phyloP scores from a whole-genome alignment of 2,797 vertebrate genomes.

The Coreius guichenoti region DNA sequence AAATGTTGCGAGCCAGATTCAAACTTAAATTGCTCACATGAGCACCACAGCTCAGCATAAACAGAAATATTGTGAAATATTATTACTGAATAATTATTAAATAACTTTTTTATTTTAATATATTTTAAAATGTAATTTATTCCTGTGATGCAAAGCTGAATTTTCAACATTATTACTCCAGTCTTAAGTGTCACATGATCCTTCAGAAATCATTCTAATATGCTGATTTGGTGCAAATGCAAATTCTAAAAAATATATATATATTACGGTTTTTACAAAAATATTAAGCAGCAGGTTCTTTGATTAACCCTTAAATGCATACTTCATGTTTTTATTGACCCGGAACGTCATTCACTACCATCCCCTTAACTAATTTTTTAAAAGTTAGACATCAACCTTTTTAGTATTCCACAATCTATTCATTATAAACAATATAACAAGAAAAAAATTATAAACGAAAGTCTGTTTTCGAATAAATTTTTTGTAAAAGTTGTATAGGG shows the following conservation, averaged over 20 bases:
- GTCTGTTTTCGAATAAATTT: fast-evolving
- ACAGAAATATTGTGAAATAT: neutral
- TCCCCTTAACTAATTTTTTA: neutral
- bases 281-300: too few relatives aligned
- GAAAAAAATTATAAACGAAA: neutral
- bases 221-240: too few relatives aligned
- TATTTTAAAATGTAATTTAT: too few relatives aligned
- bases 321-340: neutral
- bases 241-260: too few relatives aligned
- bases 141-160: neutral
- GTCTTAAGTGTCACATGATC: too few relatives aligned
- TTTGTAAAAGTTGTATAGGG: neutral
- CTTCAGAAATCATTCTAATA: too few relatives aligned
- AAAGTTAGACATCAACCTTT: neutral
- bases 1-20: constrained; percentile 10
- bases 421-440: neutral
- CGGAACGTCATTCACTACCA: too few relatives aligned
- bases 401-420: neutral
- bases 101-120: too few relatives aligned
- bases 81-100: neutral
- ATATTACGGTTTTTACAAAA: too few relatives aligned
- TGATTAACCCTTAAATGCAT: neutral
- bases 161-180: too few relatives aligned
- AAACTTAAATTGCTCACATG: neutral
- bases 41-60: neutral